These are phyloP conservation scores for Glandiceps talaboti DNA, from an alignment of 53 echinoderm and acorn worm species.

Conservation along the genomic window DNA sequence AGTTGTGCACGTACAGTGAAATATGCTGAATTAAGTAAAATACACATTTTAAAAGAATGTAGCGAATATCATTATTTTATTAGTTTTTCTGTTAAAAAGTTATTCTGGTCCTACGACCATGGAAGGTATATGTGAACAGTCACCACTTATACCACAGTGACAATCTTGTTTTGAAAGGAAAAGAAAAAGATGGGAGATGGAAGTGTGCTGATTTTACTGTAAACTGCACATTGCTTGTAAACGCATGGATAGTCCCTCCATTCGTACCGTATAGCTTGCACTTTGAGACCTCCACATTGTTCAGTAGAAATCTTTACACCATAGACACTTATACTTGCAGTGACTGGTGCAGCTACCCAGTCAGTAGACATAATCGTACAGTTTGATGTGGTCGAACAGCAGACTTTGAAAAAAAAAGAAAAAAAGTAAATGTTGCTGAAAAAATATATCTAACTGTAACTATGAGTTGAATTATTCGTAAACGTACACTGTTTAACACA, in stretches of 20 bases:
- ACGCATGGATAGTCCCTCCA: conserved; percentile 81
- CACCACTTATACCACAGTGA: not conserved
- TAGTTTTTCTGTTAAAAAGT: no score
- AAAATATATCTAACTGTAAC: no score
- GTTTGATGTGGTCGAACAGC: not conserved
- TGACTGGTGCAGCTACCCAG: not conserved
- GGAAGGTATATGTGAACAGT: not conserved
- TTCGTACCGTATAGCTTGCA: conserved; percentile 30
- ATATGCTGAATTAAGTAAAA: no score
- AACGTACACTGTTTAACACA: no score
- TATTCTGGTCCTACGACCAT: no score
- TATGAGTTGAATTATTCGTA: no score
- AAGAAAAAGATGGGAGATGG: conserved; percentile 63
- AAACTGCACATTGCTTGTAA: conserved; percentile 67
- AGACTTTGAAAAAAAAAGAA: not conserved
- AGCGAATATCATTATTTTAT: no score
- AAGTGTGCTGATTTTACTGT: conserved; percentile 30
- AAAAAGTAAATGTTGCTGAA: no score
- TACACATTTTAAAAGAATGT: no score
- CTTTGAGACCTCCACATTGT: not conserved
- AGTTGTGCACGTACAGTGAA: no score
- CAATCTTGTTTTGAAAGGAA: not conserved
- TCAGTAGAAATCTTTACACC: not conserved
- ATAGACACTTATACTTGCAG: not conserved
- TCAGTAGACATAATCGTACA: not conserved